Percentiles rank a stretch among this genome's conserved stretches.
Conservation (phyloP, 2,888 invertebrate species). For the Neocrepidodera transversa region DNA sequence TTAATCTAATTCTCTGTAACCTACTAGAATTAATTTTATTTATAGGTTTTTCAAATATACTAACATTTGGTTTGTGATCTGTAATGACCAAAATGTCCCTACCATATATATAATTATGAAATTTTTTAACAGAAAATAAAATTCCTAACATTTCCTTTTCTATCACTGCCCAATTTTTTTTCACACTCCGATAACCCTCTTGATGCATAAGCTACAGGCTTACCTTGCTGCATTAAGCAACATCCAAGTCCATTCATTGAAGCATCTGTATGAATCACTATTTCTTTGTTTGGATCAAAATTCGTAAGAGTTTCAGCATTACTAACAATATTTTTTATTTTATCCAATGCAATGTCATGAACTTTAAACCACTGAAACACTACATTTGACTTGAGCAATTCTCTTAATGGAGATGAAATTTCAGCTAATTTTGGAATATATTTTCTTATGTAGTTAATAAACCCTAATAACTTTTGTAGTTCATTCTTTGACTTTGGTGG, state of each 20-base stretch:
- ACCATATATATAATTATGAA: no score
- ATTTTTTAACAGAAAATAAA: no score
- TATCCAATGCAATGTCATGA: conserved; percentile 15
- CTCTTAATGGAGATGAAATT: conserved; percentile 19
- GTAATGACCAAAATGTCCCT: no score
- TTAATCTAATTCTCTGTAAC: no score
- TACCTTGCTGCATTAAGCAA: no score
- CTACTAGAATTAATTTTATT: no score
- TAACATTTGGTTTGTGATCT: no score
- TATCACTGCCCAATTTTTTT: no score
- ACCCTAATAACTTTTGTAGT: conserved; percentile 27
- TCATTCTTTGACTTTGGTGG: conserved; percentile 26
- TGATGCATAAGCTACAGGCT: no score
- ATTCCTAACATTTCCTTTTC: conserved; percentile 23
- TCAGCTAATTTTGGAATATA: conserved; percentile 31
- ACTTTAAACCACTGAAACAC: conserved; percentile 18
- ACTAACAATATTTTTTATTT: conserved; percentile 25
- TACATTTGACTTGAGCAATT: conserved; percentile 24
- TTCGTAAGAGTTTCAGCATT: conserved; percentile 13
- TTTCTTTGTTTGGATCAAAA: conserved; percentile 26
- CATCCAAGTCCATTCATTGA: conserved; percentile 19
- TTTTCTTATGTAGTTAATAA: conserved; percentile 33
- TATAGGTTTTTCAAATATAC: no score
- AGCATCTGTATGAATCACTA: conserved; percentile 26
- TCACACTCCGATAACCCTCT: conserved; percentile 16